phyloP scores from a whole-genome alignment of 2,888 invertebrate genomes.

The Meghimatium bilineatum region DNA sequence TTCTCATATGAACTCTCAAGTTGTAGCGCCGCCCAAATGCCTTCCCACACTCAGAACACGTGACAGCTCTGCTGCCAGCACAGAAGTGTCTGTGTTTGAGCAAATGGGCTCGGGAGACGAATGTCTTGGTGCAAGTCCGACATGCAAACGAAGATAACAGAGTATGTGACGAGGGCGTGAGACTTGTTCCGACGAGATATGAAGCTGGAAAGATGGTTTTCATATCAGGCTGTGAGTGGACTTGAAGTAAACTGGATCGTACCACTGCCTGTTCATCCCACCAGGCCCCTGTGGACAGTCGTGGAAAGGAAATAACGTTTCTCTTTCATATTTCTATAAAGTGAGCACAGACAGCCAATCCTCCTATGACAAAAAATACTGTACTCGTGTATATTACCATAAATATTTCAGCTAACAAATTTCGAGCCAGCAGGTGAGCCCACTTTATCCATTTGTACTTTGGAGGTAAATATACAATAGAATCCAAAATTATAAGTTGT shows the following conservation, averaged over 20 bases:
- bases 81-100: conserved; percentile 37
- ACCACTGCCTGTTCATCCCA: conserved; percentile 34
- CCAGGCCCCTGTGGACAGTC: conserved; percentile 35
- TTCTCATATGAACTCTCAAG: conserved; percentile 47
- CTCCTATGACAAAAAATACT: not conserved
- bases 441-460: not conserved
- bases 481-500: not conserved
- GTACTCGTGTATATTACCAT: not conserved
- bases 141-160: not conserved
- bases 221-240: not conserved
- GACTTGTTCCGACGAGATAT: not conserved
- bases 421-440: conserved; percentile 16
- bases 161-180: not conserved
- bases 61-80: conserved; percentile 1
- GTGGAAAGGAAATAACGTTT: conserved; percentile 10
- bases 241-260: conserved; percentile 25
- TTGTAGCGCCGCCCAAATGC: conserved; percentile 47
- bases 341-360: conserved; percentile 4
- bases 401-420: not conserved
- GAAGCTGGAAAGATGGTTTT: conserved; percentile 5
- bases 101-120: conserved; percentile 19
- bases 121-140: conserved; percentile 19
- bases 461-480: not conserved
- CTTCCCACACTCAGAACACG: conserved; percentile 41
- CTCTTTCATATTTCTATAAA: not conserved